Percentiles rank a stretch among this genome's conserved stretches.
Evolutionary conservation across 2,888 invertebrate genomes (phyloP).

Genomic region (Entomobrya multifasciata): DNA sequence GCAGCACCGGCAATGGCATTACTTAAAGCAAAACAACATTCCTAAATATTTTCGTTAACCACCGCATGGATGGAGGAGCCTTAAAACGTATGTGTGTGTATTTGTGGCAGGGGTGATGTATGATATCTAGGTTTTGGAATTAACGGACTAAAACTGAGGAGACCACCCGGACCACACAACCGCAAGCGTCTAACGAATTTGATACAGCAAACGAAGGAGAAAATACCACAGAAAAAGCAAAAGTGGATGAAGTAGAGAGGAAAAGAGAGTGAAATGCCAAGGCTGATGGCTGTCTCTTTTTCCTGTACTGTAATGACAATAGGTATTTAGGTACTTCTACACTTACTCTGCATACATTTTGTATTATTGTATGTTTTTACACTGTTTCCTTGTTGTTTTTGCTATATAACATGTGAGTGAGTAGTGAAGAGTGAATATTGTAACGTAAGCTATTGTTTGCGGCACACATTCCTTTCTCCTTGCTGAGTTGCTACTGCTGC

Average conservation of each 20-base stretch:
- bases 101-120: conserved; percentile 59
- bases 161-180: conserved; percentile 63
- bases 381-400: not conserved
- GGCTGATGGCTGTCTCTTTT: conserved; percentile 35
- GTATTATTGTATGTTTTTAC: too few relatives aligned
- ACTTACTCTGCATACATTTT: too few relatives aligned
- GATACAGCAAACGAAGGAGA: conserved; percentile 61
- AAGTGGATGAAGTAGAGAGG: conserved; percentile 9
- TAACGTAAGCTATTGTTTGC: conserved; percentile 27
- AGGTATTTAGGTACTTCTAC: not conserved
- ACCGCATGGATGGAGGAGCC: conserved; percentile 30
- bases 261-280: conserved; percentile 43
- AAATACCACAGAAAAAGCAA: conserved; percentile 25
- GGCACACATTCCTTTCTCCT: conserved; percentile 35
- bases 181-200: conserved; percentile 71
- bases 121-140: conserved; percentile 60
- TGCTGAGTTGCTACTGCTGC: not conserved
- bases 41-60: conserved; percentile 40
- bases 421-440: conserved; percentile 5
- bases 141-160: conserved; percentile 64
- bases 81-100: conserved; percentile 40
- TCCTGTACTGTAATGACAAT: not conserved
- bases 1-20: not conserved
- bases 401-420: not conserved
- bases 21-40: conserved; percentile 11